phyloP scores from a whole-genome alignment of 2,113 vertebrate species.

The Cryptotis parvus region DNA sequence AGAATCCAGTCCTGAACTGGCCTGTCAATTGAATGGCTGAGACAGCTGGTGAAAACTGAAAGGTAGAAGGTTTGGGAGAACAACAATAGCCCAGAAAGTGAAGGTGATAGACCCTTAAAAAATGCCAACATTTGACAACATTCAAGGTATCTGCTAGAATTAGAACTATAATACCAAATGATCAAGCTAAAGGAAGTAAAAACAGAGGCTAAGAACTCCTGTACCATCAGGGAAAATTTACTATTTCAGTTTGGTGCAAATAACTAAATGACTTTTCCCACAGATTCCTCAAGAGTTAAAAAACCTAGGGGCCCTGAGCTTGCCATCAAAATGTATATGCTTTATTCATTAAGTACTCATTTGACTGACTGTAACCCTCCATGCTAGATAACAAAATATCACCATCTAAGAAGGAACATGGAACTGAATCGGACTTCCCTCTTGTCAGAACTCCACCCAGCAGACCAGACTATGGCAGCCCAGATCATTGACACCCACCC shows the following conservation, averaged over 20 bases:
- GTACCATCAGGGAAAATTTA: too few relatives aligned
- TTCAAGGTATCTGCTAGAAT: rapidly evolving
- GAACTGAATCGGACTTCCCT: too few relatives aligned
- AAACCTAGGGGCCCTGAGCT: rapidly evolving
- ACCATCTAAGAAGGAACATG: background rate
- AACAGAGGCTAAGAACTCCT: background rate
- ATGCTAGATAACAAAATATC: background rate
- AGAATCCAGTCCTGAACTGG: background rate
- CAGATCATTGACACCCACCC: too few relatives aligned
- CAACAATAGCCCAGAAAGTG: background rate
- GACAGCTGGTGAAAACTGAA: background rate
- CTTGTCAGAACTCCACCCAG: too few relatives aligned
- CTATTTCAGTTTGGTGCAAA: background rate
- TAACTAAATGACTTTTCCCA: background rate
- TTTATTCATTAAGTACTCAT: background rate
- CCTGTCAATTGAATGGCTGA: background rate
- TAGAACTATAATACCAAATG: rapidly evolving
- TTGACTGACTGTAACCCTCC: background rate
- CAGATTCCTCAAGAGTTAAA: background rate
- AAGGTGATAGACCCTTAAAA: background rate
- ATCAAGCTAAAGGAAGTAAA: background rate
- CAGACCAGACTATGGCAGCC: too few relatives aligned
- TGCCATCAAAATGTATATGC: background rate
- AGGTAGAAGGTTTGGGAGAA: background rate
- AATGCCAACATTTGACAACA: background rate